A percentile compares a stretch with the other conserved stretches of the same genome.
Conservation (phyloP, 2,888 invertebrate genomes). For the Philaethria dido region DNA sequence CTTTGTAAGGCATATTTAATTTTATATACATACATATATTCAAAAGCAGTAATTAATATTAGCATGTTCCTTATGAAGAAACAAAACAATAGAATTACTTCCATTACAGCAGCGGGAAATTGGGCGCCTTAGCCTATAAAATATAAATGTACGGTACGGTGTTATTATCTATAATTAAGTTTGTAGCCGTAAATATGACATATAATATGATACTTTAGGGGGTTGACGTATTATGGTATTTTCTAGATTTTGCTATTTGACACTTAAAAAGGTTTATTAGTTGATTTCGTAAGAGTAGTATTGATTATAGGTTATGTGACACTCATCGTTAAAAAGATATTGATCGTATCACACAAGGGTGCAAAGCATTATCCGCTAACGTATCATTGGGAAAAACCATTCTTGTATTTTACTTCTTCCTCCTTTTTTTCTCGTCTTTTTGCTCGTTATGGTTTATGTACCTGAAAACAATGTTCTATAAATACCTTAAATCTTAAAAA, state of each 20-base stretch:
- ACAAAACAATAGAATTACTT: conserved; percentile 19
- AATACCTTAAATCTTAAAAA: too few species aligned
- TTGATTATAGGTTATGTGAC: too few species aligned
- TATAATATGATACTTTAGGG: conserved; percentile 9
- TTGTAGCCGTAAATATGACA: conserved; percentile 14
- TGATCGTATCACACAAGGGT: too few species aligned
- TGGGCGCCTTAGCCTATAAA: conserved; percentile 21
- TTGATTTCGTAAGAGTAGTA: too few species aligned
- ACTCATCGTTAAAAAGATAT: too few species aligned
- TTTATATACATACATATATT: not conserved
- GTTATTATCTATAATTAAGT: conserved; percentile 17
- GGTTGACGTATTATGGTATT: not conserved
- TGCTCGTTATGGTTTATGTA: too few species aligned
- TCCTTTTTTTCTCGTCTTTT: too few species aligned
- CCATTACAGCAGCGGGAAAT: conserved; percentile 14
- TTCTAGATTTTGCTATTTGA: not conserved
- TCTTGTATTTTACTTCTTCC: too few species aligned
- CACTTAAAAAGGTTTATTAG: not conserved
- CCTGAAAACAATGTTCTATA: too few species aligned
- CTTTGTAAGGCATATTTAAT: not conserved
- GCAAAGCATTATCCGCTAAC: too few species aligned
- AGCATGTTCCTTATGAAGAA: not conserved
- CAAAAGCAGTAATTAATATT: conserved; percentile 7
- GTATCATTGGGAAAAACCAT: too few species aligned
- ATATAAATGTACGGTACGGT: conserved; percentile 19